A percentile compares a stretch with the other conserved stretches of the same genome.
Evolutionary conservation across 2,797 vertebrate species (phyloP).

Genomic region (Nyctibius grandis): DNA sequence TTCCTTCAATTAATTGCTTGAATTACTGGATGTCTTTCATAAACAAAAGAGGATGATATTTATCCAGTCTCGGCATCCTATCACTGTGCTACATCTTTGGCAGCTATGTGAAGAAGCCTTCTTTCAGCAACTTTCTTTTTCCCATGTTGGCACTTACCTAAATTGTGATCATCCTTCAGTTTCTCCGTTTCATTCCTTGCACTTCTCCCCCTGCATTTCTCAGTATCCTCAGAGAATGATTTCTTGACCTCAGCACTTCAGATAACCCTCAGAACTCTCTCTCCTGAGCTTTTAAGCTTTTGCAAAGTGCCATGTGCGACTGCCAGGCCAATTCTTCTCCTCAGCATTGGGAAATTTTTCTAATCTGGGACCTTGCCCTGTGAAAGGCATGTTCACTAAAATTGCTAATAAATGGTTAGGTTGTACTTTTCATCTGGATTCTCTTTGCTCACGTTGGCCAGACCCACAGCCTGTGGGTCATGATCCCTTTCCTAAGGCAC

Average conservation of each 20-base stretch:
- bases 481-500: neutral
- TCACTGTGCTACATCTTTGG: neutral
- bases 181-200: neutral
- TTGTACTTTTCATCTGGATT: neutral
- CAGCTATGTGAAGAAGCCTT: neutral
- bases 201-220: neutral
- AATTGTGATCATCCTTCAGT: neutral
- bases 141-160: neutral
- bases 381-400: neutral
- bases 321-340: neutral
- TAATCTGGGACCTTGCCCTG: neutral
- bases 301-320: neutral
- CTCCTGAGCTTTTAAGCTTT: neutral
- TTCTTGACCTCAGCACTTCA: conserved; percentile 13
- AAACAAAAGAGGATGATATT: neutral
- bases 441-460: neutral
- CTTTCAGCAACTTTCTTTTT: neutral
- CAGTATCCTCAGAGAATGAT: neutral
- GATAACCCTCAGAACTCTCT: neutral
- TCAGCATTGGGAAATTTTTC: neutral
- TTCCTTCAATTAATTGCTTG: neutral
- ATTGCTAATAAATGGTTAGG: neutral
- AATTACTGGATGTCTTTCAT: neutral
- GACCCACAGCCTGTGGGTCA: neutral
- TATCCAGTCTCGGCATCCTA: neutral